Percentiles rank a stretch among this genome's conserved stretches.
Conservation (phyloP, 2,113 vertebrate species). For the Clinocottus analis region DNA sequence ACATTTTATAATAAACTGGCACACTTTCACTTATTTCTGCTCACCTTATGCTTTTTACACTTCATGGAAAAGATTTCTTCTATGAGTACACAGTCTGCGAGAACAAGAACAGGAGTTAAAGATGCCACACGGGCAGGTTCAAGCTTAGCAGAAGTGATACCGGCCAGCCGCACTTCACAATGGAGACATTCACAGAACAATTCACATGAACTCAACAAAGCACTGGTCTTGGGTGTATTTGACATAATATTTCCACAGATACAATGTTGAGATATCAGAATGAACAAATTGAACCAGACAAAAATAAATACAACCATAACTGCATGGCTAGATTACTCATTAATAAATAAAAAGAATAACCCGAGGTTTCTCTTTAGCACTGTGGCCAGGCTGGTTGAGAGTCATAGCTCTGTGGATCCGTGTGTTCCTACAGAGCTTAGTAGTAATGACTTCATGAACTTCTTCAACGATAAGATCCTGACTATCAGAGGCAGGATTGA, state of each 20-base stretch:
- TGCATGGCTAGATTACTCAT: background rate
- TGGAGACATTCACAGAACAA: slow-evolving; percentile 27
- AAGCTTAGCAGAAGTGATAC: slow-evolving; percentile 24
- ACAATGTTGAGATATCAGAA: background rate
- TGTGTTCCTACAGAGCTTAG: too few relatives aligned
- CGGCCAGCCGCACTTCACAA: slow-evolving; percentile 7
- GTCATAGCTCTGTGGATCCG: too few relatives aligned
- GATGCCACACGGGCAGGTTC: slow-evolving; percentile 21
- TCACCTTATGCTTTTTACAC: slow-evolving; percentile 87
- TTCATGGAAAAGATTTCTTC: slow-evolving; percentile 87
- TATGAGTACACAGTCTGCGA: slow-evolving; percentile 80
- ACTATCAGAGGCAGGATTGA: too few relatives aligned
- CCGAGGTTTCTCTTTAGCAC: too few relatives aligned
- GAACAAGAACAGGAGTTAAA: slow-evolving; percentile 41
- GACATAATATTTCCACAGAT: background rate
- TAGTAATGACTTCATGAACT: too few relatives aligned
- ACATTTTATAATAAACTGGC: background rate
- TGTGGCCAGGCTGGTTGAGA: too few relatives aligned
- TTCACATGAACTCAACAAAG: background rate
- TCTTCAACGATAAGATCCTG: too few relatives aligned
- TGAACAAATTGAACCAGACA: too few relatives aligned
- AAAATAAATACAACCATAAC: too few relatives aligned
- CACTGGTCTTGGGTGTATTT: background rate
- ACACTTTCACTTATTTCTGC: slow-evolving; percentile 2
- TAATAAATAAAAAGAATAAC: too few relatives aligned